Conservation (phyloP, 2,113 vertebrate genomes). For the Meleagris gallopavo region DNA sequence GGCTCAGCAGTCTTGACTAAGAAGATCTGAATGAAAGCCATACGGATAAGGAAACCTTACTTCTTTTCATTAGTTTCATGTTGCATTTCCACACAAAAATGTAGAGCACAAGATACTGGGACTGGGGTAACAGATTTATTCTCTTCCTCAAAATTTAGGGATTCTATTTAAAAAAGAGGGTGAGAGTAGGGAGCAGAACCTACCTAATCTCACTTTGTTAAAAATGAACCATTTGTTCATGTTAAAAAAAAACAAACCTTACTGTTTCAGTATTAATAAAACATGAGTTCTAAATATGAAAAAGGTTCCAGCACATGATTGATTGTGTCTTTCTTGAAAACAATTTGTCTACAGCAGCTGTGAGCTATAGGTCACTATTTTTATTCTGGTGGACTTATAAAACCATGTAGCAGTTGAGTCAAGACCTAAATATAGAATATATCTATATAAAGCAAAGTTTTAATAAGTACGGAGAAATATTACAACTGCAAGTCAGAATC, state of each 20-base stretch:
- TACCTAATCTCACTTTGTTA: neutral
- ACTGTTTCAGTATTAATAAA: neutral
- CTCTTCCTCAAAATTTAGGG: neutral
- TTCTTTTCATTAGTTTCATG: neutral
- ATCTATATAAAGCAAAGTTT: neutral
- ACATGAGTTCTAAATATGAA: neutral
- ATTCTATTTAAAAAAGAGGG: neutral
- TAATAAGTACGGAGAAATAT: neutral
- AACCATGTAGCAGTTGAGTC: neutral
- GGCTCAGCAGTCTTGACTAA: neutral
- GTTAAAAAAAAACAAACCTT: neutral
- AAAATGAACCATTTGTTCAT: neutral
- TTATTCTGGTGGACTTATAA: neutral
- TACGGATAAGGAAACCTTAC: neutral
- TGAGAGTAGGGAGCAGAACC: neutral
- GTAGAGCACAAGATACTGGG: neutral
- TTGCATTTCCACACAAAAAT: neutral
- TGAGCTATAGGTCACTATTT: neutral
- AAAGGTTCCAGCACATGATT: neutral
- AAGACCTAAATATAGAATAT: neutral
- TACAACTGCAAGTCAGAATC: neutral
- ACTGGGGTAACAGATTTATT: neutral
- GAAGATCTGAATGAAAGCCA: neutral
- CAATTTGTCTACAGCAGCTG: neutral
- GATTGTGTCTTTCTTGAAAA: neutral